Evolutionary conservation across 1,140 invertebrate species (phyloP), one percentile per base, ranked within the genome.

Genomic region (Drosophila suzukii): DNA sequence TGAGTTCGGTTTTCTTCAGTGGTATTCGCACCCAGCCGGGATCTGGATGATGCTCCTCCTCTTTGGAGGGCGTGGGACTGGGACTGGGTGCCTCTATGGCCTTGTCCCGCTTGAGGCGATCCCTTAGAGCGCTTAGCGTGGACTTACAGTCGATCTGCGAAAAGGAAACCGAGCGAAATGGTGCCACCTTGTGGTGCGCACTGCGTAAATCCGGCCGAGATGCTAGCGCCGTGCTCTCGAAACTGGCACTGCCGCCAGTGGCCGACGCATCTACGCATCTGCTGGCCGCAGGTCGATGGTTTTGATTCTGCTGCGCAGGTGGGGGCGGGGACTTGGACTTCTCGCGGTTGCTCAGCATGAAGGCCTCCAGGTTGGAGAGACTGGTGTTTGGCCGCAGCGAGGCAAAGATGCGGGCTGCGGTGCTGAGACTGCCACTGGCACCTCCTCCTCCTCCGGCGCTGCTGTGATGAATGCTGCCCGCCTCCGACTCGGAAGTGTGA

Each of bases 141-240:
- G 91, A 91, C 60, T 90, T 91, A 78, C 95, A 96, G 86, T 97
- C 96, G 43, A 96, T 96, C 92, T 97, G 96, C 0, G 96, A 96
- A 81, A 97, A 97, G 10, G 96, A 97, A 6, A 96, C 96, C 81
- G 96, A 97, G 30, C 96, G 93, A 75, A 95, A 96, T 4, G 96
- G 95, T 44, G 95, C 94, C 39, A 93, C 93, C 56, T 93, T 93
- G 75, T 94, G 94, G 75, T 94, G 94, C 93, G 12, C 93, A 11
- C 93, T 93, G 38, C 94, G 93, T 51, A 30, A 51, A 34, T 51
- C 94, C 17, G 94, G 93, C 78, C 93, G 94, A n/a, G 93, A 84
- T 46, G 91, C 46, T 57, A 90, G 91, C 62, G 83, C 65, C 50
- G 76, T 76, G 77, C 75, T 82, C 47, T 83, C 75, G 62, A 72